These are phyloP conservation scores for Trigoniulus corallinus DNA, from an alignment of 1,140 invertebrate genomes.

Conservation along the genomic window DNA sequence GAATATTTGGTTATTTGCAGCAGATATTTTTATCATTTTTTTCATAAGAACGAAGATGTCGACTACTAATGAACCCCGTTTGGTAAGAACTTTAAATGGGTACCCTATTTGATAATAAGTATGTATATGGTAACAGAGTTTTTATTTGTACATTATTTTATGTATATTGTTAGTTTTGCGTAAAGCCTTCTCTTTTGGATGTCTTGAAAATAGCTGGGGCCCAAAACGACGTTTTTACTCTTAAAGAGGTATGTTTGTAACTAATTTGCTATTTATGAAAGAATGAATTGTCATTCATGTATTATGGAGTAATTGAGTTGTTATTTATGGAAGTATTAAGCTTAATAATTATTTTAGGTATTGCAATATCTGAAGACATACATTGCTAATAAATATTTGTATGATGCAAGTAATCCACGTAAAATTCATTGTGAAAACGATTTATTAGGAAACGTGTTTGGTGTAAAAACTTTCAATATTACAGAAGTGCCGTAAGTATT, in stretches of 20 bases:
- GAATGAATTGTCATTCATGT: neutral
- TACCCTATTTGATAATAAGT: no score
- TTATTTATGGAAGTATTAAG: neutral
- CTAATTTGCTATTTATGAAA: neutral
- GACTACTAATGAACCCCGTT: no score
- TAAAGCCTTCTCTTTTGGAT: neutral
- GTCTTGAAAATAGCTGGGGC: neutral
- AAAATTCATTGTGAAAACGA: conserved; percentile 3
- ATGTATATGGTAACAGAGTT: no score
- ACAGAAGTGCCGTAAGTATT: neutral
- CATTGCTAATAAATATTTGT: neutral
- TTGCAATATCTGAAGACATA: neutral
- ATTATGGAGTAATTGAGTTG: neutral
- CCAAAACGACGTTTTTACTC: neutral
- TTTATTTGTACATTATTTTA: no score
- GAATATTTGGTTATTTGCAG: no score
- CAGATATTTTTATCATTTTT: no score
- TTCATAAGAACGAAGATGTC: no score
- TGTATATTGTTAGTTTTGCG: neutral
- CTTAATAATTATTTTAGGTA: neutral
- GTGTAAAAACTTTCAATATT: neutral
- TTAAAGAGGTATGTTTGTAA: neutral
- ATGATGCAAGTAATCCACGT: neutral
- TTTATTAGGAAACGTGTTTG: neutral
- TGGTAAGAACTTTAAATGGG: no score